Evolutionary conservation across 2,113 vertebrate species (phyloP).

Genomic region (Hippocampus comes): DNA sequence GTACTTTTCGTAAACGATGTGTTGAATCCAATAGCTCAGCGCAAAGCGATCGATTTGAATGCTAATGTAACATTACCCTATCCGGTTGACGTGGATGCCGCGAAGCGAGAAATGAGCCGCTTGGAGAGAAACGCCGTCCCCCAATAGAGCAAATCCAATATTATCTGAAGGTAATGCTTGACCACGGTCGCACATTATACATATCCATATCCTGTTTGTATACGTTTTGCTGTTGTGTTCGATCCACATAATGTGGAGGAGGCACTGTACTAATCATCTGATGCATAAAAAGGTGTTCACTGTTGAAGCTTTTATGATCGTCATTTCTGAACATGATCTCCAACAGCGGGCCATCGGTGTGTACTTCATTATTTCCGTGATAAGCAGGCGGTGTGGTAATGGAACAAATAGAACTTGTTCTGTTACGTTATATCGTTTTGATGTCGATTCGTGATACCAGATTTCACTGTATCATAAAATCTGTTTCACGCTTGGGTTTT

Average conservation of each 20-base stretch:
- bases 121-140: neutral
- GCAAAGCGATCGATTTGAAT: neutral
- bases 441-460: slow-evolving; percentile 16
- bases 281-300: slow-evolving; percentile 23
- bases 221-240: neutral
- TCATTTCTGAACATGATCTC: slow-evolving; percentile 10
- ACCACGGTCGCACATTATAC: neutral
- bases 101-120: neutral
- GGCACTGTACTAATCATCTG: slow-evolving; percentile 22
- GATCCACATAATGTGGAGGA: neutral
- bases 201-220: no score
- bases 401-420: slow-evolving; percentile 8
- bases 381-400: neutral
- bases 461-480: slow-evolving; percentile 17
- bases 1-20: no score
- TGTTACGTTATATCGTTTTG: slow-evolving; percentile 17
- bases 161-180: neutral
- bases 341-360: neutral
- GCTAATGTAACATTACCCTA: neutral
- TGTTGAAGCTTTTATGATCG: slow-evolving; percentile 19
- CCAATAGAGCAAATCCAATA: neutral
- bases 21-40: neutral
- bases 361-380: neutral
- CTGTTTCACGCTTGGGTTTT: slow-evolving; percentile 22
- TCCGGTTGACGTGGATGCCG: neutral